These are phyloP conservation scores for Agelas oroides DNA, from an alignment of 37 sponge, comb jelly and placozoan genomes.

Conservation along the genomic window DNA sequence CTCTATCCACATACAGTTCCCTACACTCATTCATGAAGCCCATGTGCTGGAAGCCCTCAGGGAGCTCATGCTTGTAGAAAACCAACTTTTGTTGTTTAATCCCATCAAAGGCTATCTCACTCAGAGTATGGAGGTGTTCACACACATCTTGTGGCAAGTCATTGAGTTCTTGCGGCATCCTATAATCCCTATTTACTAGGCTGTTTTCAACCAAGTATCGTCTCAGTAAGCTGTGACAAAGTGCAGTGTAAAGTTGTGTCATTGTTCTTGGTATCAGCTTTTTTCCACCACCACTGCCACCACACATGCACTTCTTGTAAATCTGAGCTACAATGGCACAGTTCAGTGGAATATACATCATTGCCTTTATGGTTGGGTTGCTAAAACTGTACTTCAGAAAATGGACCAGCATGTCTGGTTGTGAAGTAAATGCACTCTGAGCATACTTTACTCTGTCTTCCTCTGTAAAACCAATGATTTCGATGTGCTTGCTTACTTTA, in stretches of 20 bases:
- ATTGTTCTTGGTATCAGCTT: slow-evolving; percentile 13
- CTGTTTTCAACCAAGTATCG: slow-evolving; percentile 2
- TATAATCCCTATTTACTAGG: background rate
- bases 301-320: slow-evolving; percentile 9
- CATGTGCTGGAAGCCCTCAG: slow-evolving; percentile 15
- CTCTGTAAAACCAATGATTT: slow-evolving; percentile 42
- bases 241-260: slow-evolving; percentile 28
- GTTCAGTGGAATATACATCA: slow-evolving; percentile 61
- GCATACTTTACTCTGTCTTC: slow-evolving; percentile 27
- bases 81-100: slow-evolving; percentile 21
- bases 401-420: background rate
- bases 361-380: slow-evolving; percentile 40
- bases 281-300: background rate
- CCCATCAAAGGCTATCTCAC: slow-evolving; percentile 31
- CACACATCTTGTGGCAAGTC: slow-evolving; percentile 8
- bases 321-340: slow-evolving; percentile 42
- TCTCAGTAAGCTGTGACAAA: slow-evolving; percentile 4
- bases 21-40: slow-evolving; percentile 29
- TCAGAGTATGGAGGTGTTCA: slow-evolving; percentile 5
- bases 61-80: slow-evolving; percentile 14
- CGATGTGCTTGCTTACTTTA: slow-evolving; percentile 18
- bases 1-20: slow-evolving; percentile 2
- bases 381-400: slow-evolving; percentile 28
- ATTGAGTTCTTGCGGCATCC: background rate
- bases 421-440: background rate